A percentile compares a stretch with the other conserved stretches of the same genome.
phyloP scores from a whole-genome alignment of 1,140 invertebrate genomes.

The Gonioctena quinquepunctata region DNA sequence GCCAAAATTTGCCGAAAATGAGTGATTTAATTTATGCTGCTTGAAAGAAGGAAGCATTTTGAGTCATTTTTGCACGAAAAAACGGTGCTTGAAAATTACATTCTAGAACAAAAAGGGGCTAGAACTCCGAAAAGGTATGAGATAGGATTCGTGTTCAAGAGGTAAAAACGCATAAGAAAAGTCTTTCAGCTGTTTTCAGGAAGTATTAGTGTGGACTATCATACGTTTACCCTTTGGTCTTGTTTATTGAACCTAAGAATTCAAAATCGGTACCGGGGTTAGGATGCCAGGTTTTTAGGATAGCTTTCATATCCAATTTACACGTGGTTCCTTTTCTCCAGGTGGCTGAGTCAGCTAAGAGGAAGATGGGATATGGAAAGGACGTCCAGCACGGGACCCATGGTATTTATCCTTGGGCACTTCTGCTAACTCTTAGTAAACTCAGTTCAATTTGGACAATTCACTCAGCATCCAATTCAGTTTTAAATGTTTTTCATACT shows the following conservation, averaged over 20 bases:
- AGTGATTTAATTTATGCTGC: too few relatives aligned
- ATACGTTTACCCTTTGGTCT: not conserved
- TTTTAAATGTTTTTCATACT: not conserved
- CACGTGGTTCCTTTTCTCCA: conserved; percentile 57
- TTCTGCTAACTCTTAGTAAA: conserved; percentile 56
- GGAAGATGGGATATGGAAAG: conserved; percentile 44
- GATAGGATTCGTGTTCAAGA: too few relatives aligned
- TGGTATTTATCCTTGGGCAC: conserved; percentile 68
- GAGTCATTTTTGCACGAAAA: too few relatives aligned
- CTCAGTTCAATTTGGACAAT: conserved; percentile 59
- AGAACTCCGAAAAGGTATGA: too few relatives aligned
- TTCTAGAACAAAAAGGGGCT: too few relatives aligned
- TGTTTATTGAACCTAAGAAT: not conserved
- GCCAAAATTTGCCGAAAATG: too few relatives aligned
- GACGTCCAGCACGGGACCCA: conserved; percentile 61
- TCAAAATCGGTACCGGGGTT: conserved; percentile 31
- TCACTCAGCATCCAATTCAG: conserved; percentile 24
- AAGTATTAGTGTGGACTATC: too few relatives aligned
- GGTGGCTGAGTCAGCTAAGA: conserved; percentile 51
- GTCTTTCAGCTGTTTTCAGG: too few relatives aligned
- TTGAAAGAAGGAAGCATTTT: too few relatives aligned
- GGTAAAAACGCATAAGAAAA: too few relatives aligned
- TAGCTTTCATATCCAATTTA: conserved; percentile 52
- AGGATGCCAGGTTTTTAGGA: conserved; percentile 53
- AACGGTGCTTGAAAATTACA: too few relatives aligned